A percentile compares a stretch with the other conserved stretches of the same genome.
Evolutionary conservation across 2,888 invertebrate species (phyloP).

Genomic region (Leptura quadrifasciata): DNA sequence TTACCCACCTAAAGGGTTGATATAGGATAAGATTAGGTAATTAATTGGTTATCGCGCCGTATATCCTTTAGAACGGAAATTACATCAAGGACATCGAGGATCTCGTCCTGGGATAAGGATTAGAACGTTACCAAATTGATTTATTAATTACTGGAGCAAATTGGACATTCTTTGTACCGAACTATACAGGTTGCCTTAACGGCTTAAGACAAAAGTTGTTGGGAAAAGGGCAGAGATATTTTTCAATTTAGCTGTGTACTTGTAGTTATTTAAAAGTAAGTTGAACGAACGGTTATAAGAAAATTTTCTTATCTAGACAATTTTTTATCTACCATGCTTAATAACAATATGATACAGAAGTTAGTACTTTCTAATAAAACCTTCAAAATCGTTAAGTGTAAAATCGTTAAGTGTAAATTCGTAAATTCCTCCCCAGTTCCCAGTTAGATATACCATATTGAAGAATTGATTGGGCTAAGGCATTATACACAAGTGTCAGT

Average conservation of each 20-base stretch:
- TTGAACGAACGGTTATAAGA: too few species aligned
- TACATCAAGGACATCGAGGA: constrained; percentile 62
- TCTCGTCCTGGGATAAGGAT: constrained; percentile 60
- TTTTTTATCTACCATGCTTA: too few species aligned
- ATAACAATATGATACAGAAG: too few species aligned
- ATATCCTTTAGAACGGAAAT: constrained; percentile 62
- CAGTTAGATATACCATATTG: too few species aligned
- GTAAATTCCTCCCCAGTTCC: too few species aligned
- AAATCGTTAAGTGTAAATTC: too few species aligned
- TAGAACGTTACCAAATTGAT: constrained; percentile 63
- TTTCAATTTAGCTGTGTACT: background rate
- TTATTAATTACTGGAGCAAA: constrained; percentile 59
- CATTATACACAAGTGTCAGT: too few species aligned
- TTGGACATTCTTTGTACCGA: constrained; percentile 51
- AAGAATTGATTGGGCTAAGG: too few species aligned
- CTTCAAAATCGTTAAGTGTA: too few species aligned
- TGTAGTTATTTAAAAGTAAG: too few species aligned
- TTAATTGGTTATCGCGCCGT: constrained; percentile 71
- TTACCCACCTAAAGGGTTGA: constrained; percentile 67
- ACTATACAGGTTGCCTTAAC: background rate
- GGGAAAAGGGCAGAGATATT: background rate
- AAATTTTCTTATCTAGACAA: too few species aligned
- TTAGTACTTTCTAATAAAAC: too few species aligned
- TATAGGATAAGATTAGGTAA: constrained; percentile 71
- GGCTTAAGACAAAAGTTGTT: background rate